Evolutionary conservation across 30 jellyfish, hydroid and myxozoan genomes (phyloP).

Genomic region (Turritopsis rubra): DNA sequence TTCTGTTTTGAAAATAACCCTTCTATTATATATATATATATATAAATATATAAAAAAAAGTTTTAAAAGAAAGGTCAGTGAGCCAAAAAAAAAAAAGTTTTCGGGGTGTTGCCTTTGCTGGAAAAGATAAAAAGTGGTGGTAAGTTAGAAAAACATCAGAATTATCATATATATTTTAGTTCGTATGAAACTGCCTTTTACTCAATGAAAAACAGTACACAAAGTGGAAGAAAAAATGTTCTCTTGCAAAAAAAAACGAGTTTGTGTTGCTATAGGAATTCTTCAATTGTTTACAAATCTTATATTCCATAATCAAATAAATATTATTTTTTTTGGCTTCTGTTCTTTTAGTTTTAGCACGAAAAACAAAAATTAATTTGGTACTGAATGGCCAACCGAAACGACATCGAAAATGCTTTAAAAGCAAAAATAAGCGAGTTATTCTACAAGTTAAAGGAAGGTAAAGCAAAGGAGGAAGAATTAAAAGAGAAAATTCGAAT

Average conservation of each 20-base stretch:
- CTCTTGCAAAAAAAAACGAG: too few species aligned
- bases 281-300: not conserved
- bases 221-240: not conserved
- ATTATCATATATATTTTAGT: too few species aligned
- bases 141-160: not conserved
- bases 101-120: not conserved
- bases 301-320: not conserved
- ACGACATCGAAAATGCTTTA: conserved; percentile 19
- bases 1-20: not conserved
- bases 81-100: not conserved
- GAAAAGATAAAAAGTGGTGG: too few species aligned
- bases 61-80: not conserved
- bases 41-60: too few species aligned
- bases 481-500: not conserved
- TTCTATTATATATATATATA: not conserved
- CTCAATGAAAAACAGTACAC: too few species aligned
- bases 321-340: not conserved
- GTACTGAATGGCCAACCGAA: not conserved
- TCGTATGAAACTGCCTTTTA: too few species aligned
- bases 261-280: too few species aligned
- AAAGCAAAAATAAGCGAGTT: not conserved
- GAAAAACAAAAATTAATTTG: not conserved
- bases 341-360: not conserved
- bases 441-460: not conserved
- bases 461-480: not conserved